Evolutionary conservation across 2,113 vertebrate genomes (phyloP), one percentile per base, ranked within the genome.

Genomic region (Lasiurus borealis): DNA sequence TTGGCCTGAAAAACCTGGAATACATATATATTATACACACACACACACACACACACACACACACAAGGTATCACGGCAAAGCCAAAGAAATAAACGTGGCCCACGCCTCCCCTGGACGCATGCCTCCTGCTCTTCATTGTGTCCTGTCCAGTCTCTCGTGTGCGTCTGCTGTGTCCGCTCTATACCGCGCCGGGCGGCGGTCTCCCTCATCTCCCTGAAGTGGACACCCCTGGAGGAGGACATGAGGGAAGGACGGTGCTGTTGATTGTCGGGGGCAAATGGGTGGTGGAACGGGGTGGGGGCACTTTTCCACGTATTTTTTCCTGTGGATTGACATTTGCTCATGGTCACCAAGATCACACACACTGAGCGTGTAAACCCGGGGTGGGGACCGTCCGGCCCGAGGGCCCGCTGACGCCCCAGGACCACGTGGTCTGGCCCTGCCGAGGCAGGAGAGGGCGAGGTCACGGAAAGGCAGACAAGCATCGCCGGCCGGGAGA

Each of bases 61-160:
- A 50, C 48, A 50, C 14, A 52, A 52, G 2, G 12, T 14, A 48
- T 48, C n/a, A 40, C 40, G 40, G 48, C 57, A 76, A 90, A 93
- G 69, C 89, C 84, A 59, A 69, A 78, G 76, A 95, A 93, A 97
- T 96, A 96, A 96, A 94, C 18, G 1, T 72, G 75, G 57, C 90
- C 64, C 44, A 40, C 31, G 1, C 29, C 3, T 31, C 80, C 4
- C 40, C 46, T 44, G 82, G 82, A 40, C 10, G n/a, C 73, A 0
- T 0, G 69, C 90, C n/a, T 48, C 90, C 92, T 40, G 75, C 76
- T 52, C 84, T 59, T 92, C 78, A 8, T 78, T 85, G 94, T 91
- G 88, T 95, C 71, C 34, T 44, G 76, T 85, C 5, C 59, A 64
- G 80, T 94, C 96, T 96, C 88, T 95, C 0, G 72, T 92, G 92